Evolutionary conservation across 2,113 vertebrate species (phyloP).

Genomic region (Odocoileus hemionus): DNA sequence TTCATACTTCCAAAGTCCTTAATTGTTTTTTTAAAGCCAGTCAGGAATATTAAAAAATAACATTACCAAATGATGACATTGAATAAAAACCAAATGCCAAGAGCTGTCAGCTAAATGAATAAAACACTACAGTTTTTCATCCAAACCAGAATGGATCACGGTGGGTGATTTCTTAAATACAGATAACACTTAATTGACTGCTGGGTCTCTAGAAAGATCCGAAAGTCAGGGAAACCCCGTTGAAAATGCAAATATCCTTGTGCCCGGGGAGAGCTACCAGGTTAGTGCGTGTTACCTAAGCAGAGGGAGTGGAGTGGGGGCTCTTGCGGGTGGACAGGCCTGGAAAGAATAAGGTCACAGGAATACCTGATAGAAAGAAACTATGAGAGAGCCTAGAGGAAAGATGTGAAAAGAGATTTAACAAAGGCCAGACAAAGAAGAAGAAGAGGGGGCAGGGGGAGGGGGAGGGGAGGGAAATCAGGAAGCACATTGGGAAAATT

Average conservation of each 20-base stretch:
- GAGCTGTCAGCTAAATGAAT: background rate
- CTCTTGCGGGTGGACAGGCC: fast-evolving
- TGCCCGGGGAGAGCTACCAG: background rate
- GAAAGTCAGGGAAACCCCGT: background rate
- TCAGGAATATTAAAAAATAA: background rate
- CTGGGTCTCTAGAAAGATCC: background rate
- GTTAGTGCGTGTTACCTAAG: fast-evolving
- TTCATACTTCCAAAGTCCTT: background rate
- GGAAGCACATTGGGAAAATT: background rate
- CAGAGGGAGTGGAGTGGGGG: no score
- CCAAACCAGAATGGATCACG: background rate
- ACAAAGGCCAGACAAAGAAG: background rate
- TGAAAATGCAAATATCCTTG: background rate
- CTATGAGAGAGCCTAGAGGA: background rate
- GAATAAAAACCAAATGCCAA: background rate
- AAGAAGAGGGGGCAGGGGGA: no score
- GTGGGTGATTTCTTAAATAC: background rate
- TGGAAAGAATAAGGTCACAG: background rate
- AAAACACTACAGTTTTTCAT: background rate
- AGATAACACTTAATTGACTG: background rate
- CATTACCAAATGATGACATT: background rate
- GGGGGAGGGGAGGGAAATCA: background rate
- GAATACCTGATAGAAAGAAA: background rate
- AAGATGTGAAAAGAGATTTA: background rate
- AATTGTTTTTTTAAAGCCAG: background rate